Evolutionary conservation across 2,888 invertebrate genomes (phyloP), one percentile per base, ranked within the genome.

Genomic region (Pyrochroa serraticornis): DNA sequence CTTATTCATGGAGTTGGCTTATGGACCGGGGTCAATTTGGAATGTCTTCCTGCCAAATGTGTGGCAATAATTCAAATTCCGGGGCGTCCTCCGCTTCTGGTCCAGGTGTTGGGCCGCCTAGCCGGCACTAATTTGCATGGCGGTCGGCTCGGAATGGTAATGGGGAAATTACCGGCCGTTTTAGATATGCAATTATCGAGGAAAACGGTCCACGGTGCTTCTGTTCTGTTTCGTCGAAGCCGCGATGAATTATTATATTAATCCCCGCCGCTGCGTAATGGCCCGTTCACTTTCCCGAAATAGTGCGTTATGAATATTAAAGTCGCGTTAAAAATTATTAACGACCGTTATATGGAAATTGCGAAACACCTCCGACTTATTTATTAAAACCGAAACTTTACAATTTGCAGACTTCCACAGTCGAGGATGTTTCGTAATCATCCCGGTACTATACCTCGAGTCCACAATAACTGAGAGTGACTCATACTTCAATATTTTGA

Each of bases 121-220:
- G 54, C 58, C 49, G 35, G 51, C 56, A 60, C 58, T 62, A 65
- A 65, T 55, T 62, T 44, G 51, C 45, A 58, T 51, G 32, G 58
- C 44, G 56, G 63, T 52, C 43, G 47, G 36, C 46, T 32, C 32
- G 60, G 58, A 64, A 62, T 66, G 61, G 60, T 64, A 66, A 66
- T 63, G 58, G 54, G 58, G 53, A 63, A 64, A 66, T 66, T 62
- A 64, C 58, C 64, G 49, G 61, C 51, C 58, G 59, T 55, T 64
- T 58, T 49, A 58, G 62, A 60, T 63, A 56, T 62, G 62, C 60
- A 66, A 66, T 66, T 64, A 66, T 60, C 52, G 38, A 14, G 31
- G 32, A n/a, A 49, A 30, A 30, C 34, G 50, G 33, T 52, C n/a
- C 43, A 30, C 12, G 30, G 9, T n/a, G 36, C 12, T 46, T 42